Evolutionary conservation across 2,797 vertebrate species (phyloP), one percentile per base, ranked within the genome.

Genomic region (Okamejei kenojei): DNA sequence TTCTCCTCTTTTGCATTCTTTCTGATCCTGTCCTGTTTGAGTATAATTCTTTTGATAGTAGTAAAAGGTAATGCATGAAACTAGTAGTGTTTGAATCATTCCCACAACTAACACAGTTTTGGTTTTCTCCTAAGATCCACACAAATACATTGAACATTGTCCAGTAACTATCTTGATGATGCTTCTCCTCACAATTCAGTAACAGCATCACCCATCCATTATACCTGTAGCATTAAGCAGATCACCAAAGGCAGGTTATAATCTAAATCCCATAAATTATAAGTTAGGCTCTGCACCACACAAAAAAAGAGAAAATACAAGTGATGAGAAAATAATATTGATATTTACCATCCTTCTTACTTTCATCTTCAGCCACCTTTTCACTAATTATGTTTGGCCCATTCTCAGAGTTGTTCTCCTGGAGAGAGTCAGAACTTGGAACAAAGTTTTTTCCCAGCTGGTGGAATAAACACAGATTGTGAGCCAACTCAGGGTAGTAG

Each of bases 371-470:
- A 29, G 21, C 10, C 13, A 10, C 26, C 35, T 4, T 45, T 29
- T 29, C 45, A 23, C 54, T 10, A 10, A 92, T 26, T 15, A 26
- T 58, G 90, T 74, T 76, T 92, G 71, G 90, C 10, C 90, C 65
- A 92, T 74, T 92, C 90, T 92, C 90, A 92, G 76, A 7, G 6
- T 17, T 45, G 45, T 54, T 76, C 38, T 74, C 90, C 90, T n/a
- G 73, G 35, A 54, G 73, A 54, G 90, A 45, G 8, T 29, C 5
- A 38, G 90, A 73, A 76, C 54, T 76, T 73, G 9, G 32, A 71
- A 8, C 11, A 54, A n/a, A 15, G 6, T 2, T 15, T 92, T 76
- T 92, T 7, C 7, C 13, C 38, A n/a, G 4, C 71, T 76, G 17
- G 11, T 91, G 5, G 38, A 91, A 91, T 54, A 11, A 76, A 76